A percentile compares a stretch with the other conserved stretches of the same genome.
phyloP scores from a whole-genome alignment of 92 coral and sea anemone species.

The Actinernus sp. region DNA sequence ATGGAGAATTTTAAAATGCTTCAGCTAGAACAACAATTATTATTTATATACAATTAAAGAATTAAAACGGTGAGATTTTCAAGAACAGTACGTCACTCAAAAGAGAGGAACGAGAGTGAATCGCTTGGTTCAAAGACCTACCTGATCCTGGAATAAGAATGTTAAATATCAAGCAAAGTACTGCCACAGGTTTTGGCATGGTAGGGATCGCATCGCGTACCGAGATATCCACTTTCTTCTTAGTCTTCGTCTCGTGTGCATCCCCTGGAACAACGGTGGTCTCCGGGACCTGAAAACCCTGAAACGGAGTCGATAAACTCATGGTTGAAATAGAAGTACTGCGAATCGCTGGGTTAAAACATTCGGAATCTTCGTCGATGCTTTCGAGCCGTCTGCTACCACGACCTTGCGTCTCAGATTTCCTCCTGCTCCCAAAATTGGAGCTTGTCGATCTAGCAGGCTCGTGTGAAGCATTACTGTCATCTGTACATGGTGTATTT shows the following conservation, averaged over 20 bases:
- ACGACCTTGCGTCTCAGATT: conserved; percentile 8
- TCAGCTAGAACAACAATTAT: too few relatives aligned
- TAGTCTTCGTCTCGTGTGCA: conserved; percentile 1
- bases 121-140: conserved; percentile 14
- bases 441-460: background rate
- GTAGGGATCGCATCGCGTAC: conserved; percentile 79
- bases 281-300: conserved; percentile 83
- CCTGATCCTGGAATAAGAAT: conserved; percentile 87
- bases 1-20: too few relatives aligned
- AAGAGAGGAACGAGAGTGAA: too few relatives aligned
- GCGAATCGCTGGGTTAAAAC: conserved; percentile 38
- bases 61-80: too few relatives aligned
- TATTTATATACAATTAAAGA: too few relatives aligned
- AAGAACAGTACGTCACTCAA: too few relatives aligned
- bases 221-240: conserved; percentile 22
- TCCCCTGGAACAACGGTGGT: conserved; percentile 74
- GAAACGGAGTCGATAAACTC: conserved; percentile 70
- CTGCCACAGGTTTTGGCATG: conserved; percentile 79
- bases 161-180: conserved; percentile 87
- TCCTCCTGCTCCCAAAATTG: conserved; percentile 3
- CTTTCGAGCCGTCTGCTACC: conserved; percentile 36
- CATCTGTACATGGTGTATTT: conserved; percentile 25
- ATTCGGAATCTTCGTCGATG: conserved; percentile 55
- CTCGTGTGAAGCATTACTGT: conserved; percentile 12
- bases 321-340: conserved; percentile 37